A percentile compares a stretch with the other conserved stretches of the same genome.
phyloP scores from a whole-genome alignment of 1,140 invertebrate genomes.

The Mycetomoellerius zeteki region DNA sequence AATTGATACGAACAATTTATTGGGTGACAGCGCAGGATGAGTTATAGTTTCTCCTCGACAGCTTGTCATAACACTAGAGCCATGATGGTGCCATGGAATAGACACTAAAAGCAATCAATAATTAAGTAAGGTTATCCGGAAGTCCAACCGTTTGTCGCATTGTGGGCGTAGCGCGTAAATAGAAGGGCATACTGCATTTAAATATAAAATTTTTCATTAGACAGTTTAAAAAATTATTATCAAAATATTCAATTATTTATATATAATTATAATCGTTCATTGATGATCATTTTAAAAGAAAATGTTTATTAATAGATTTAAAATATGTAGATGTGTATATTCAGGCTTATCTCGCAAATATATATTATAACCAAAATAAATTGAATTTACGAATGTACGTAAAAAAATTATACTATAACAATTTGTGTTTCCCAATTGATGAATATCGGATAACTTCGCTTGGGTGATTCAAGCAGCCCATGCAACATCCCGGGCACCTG shows the following conservation, averaged over 20 bases:
- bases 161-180: constrained; percentile 35
- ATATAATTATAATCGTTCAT: neutral
- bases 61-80: constrained; percentile 57
- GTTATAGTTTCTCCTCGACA: constrained; percentile 27
- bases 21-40: constrained; percentile 28
- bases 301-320: neutral
- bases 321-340: neutral
- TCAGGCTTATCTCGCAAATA: neutral
- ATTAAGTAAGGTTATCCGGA: constrained; percentile 72
- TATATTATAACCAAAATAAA: neutral
- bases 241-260: neutral
- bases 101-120: constrained; percentile 61
- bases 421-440: neutral
- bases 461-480: constrained; percentile 12
- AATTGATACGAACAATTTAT: constrained; percentile 54
- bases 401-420: neutral
- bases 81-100: neutral
- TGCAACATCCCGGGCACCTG: constrained; percentile 19
- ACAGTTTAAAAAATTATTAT: neutral
- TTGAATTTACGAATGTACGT: neutral
- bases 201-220: constrained; percentile 13
- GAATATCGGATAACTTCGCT: constrained; percentile 2
- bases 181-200: constrained; percentile 39
- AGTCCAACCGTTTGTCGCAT: constrained; percentile 63
- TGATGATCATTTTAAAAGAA: neutral